Conservation (phyloP, 2,797 vertebrate species). For the Chaetophractus vellerosus region DNA sequence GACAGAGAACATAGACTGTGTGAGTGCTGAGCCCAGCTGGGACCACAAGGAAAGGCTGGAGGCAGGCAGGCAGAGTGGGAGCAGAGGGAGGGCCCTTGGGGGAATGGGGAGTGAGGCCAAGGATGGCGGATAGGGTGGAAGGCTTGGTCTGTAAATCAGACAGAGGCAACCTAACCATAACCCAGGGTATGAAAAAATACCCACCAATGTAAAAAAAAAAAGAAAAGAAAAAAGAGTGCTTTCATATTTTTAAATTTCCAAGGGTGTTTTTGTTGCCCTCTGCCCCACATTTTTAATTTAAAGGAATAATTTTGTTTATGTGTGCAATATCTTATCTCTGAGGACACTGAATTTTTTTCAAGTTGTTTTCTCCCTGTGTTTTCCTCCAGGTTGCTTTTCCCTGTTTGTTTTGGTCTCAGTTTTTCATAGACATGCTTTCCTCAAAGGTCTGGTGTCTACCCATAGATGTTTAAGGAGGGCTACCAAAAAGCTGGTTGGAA, state of each 20-base stretch:
- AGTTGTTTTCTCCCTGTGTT: background rate
- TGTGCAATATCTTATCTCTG: background rate
- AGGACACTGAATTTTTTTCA: background rate
- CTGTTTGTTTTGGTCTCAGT: background rate
- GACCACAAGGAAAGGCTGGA: rapidly evolving
- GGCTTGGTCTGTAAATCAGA: background rate
- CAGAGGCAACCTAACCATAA: background rate
- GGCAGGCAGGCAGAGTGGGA: too few species aligned
- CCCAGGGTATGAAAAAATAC: background rate
- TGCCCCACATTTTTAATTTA: background rate
- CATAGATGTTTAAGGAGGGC: background rate
- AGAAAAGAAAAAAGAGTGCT: background rate
- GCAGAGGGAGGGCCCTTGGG: background rate
- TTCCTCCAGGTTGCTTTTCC: background rate
- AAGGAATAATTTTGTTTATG: background rate
- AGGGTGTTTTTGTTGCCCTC: background rate
- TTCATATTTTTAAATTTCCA: background rate
- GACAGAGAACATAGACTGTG: slow-evolving; percentile 96
- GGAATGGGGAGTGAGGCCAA: background rate
- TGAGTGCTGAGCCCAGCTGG: slow-evolving; percentile 90
- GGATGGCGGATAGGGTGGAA: background rate
- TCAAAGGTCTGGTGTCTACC: background rate
- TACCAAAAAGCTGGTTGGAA: background rate
- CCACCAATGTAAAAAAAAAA: background rate
- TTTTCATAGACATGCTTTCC: background rate